These are phyloP conservation scores for Crenichthys baileyi DNA, from an alignment of 2,797 vertebrate genomes.

Conservation along the genomic window DNA sequence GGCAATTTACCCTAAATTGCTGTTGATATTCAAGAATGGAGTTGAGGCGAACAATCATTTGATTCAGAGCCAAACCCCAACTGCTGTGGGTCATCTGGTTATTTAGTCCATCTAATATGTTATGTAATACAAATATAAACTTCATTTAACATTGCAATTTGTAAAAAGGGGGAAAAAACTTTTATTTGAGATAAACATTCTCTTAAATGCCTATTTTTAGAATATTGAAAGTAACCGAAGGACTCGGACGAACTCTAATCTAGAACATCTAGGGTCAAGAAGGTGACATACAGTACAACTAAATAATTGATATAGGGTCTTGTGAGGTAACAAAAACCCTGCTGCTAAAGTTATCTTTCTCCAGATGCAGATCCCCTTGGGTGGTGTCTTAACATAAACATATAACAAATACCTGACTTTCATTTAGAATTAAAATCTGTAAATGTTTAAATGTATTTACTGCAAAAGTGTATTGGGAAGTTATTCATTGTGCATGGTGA, in stretches of 20 bases:
- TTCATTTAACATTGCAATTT: slow-evolving; percentile 1
- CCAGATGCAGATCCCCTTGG: not conserved
- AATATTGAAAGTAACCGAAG: slow-evolving; percentile 22
- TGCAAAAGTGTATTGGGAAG: not conserved
- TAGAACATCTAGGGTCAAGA: slow-evolving; percentile 27
- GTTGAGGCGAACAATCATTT: slow-evolving; percentile 25
- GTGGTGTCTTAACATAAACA: slow-evolving; percentile 10
- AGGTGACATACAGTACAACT: slow-evolving; percentile 53
- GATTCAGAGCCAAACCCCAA: slow-evolving; percentile 40
- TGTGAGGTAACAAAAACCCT: slow-evolving; percentile 37
- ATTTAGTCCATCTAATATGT: slow-evolving; percentile 31
- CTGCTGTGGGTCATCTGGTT: slow-evolving; percentile 30
- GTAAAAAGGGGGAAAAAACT: not conserved
- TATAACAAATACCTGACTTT: not conserved
- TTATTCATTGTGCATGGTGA: not conserved
- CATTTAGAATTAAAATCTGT: not conserved
- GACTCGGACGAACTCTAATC: slow-evolving; percentile 10
- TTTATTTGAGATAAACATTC: not conserved
- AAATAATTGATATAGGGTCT: slow-evolving; percentile 36
- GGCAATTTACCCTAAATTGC: slow-evolving; percentile 38
- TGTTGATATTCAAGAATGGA: slow-evolving; percentile 38
- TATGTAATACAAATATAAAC: slow-evolving; percentile 18
- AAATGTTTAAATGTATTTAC: not conserved
- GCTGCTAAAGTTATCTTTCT: slow-evolving; percentile 33
- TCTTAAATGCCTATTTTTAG: slow-evolving; percentile 12